Evolutionary conservation across 2,113 vertebrate genomes (phyloP).

Genomic region (Galbula dea): DNA sequence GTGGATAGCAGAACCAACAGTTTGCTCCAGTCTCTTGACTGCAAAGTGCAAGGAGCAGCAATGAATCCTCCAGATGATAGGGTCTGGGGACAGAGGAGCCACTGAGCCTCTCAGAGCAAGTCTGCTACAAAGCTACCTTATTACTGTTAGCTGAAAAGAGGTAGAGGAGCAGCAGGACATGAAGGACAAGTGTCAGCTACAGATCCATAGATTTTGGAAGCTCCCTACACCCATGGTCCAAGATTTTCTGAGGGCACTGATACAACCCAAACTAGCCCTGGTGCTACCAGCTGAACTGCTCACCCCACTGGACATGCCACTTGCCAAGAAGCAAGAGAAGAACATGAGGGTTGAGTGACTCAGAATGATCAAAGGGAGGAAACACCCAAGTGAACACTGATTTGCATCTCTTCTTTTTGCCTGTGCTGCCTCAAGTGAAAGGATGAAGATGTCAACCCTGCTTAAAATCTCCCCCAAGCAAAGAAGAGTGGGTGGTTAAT

Average conservation of each 20-base stretch:
- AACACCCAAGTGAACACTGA: not conserved
- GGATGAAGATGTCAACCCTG: conserved; percentile 15
- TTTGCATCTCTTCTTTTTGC: not conserved
- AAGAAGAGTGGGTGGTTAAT: conserved; percentile 10
- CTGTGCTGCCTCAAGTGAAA: not conserved
- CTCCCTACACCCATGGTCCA: not conserved
- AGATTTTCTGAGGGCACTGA: not conserved
- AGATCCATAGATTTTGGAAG: not conserved
- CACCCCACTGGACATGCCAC: not conserved
- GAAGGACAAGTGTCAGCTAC: not conserved
- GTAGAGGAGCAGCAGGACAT: not conserved
- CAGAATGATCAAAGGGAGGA: conserved; percentile 18
- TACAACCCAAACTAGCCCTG: not conserved
- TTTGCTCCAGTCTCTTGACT: not conserved
- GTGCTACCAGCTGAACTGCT: not conserved
- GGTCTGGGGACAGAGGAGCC: not conserved
- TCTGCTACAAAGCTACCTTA: not conserved
- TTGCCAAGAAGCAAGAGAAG: not conserved
- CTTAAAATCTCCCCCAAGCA: conserved; percentile 44
- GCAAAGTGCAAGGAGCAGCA: not conserved
- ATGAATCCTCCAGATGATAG: not conserved
- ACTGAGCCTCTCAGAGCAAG: too few species aligned
- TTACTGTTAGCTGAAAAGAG: not conserved
- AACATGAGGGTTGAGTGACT: not conserved
- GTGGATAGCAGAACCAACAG: not conserved